Percentiles rank a stretch among this genome's conserved stretches.
Conservation (phyloP, 2,888 invertebrate genomes). For the Xestia c-nigrum region DNA sequence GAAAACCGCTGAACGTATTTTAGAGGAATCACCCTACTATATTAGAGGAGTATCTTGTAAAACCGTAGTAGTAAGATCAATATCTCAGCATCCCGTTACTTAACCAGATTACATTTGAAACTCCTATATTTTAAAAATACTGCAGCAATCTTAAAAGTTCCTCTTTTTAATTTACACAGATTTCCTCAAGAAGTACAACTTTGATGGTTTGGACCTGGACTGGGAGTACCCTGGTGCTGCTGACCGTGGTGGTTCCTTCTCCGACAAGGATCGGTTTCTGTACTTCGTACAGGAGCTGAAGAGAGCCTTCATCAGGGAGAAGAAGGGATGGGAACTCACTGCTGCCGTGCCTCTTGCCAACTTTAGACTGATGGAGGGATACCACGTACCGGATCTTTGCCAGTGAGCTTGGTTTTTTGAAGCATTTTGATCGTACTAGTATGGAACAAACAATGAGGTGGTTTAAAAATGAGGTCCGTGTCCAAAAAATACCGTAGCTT, state of each 20-base stretch:
- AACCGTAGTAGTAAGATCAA: constrained; percentile 22
- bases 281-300: constrained; percentile 95
- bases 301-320: constrained; percentile 94
- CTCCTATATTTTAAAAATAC: neutral
- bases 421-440: neutral
- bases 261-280: constrained; percentile 95
- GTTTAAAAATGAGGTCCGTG: neutral
- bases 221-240: constrained; percentile 98
- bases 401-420: constrained; percentile 90
- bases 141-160: neutral
- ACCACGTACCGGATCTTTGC: constrained; percentile 97
- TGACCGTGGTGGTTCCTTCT: constrained; percentile 95
- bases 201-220: constrained; percentile 96
- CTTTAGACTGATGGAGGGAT: constrained; percentile 96
- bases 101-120: neutral
- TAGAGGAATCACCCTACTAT: constrained; percentile 2
- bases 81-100: neutral
- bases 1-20: constrained; percentile 19
- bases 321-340: constrained; percentile 96
- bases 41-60: constrained; percentile 4
- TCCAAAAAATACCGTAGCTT: neutral
- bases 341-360: constrained; percentile 97
- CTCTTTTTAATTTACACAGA: constrained; percentile 78
- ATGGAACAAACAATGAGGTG: neutral
- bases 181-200: constrained; percentile 94